Percentiles rank a stretch among this genome's conserved stretches.
phyloP scores from a whole-genome alignment of 2,888 invertebrate genomes.

The Zonitis immaculata region DNA sequence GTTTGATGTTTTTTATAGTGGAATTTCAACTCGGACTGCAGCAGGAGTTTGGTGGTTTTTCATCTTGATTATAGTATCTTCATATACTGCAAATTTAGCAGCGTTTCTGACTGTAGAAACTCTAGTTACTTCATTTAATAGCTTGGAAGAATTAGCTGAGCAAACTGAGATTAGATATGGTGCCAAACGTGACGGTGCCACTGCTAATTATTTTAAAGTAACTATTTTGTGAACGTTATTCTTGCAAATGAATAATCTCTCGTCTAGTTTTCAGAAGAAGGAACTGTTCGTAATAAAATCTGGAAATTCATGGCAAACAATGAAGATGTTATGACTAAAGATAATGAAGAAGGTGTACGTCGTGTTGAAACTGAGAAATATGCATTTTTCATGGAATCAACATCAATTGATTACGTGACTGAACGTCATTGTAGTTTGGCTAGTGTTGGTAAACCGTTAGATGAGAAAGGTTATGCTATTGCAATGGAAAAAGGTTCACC shows the following conservation, averaged over 20 bases:
- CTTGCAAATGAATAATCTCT: constrained; percentile 29
- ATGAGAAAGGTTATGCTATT: constrained; percentile 83
- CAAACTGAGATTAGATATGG: constrained; percentile 84
- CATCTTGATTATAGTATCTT: constrained; percentile 77
- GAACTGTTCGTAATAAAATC: constrained; percentile 54
- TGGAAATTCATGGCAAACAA: constrained; percentile 70
- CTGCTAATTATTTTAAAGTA: constrained; percentile 85
- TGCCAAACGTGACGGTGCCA: constrained; percentile 79
- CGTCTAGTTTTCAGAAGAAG: constrained; percentile 59
- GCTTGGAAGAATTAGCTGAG: constrained; percentile 76
- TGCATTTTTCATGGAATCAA: constrained; percentile 88
- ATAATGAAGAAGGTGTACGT: constrained; percentile 63
- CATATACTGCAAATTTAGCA: constrained; percentile 87
- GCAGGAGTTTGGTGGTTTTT: constrained; percentile 90
- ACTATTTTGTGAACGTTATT: constrained; percentile 19
- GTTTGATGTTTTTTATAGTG: constrained; percentile 51
- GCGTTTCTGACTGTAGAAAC: constrained; percentile 84
- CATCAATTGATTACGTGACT: constrained; percentile 79
- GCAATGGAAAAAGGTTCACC: constrained; percentile 79
- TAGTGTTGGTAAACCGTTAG: constrained; percentile 68
- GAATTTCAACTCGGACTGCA: constrained; percentile 81
- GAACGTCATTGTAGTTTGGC: constrained; percentile 73
- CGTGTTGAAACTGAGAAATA: constrained; percentile 54
- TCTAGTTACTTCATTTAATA: constrained; percentile 65
- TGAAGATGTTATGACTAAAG: constrained; percentile 54